These are phyloP conservation scores for Palythoa caribaeorum DNA, from an alignment of 92 coral and sea anemone species.

Conservation along the genomic window DNA sequence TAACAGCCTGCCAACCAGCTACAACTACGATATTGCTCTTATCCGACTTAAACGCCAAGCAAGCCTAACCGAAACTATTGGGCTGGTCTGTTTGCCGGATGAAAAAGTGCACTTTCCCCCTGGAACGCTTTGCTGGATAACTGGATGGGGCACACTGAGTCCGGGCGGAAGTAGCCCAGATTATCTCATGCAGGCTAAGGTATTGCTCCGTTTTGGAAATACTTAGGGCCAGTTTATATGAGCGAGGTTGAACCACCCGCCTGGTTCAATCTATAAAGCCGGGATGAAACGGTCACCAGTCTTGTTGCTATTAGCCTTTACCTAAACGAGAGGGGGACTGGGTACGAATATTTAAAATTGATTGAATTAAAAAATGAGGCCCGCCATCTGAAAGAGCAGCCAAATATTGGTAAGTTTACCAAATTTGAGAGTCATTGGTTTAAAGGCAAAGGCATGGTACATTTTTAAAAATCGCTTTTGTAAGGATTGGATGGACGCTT, in stretches of 20 bases:
- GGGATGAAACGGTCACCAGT: background rate
- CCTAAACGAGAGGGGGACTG: too few relatives aligned
- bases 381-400: too few relatives aligned
- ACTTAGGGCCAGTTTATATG: background rate
- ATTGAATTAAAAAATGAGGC: too few relatives aligned
- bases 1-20: conserved; percentile 60
- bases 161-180: conserved; percentile 77
- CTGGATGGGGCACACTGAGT: conserved; percentile 90
- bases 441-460: too few relatives aligned
- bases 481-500: too few relatives aligned
- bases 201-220: background rate
- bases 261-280: background rate
- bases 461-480: too few relatives aligned
- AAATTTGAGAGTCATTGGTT: too few relatives aligned
- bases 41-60: conserved; percentile 79
- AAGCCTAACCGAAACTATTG: conserved; percentile 33
- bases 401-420: too few relatives aligned
- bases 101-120: conserved; percentile 70
- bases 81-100: conserved; percentile 81
- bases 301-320: too few relatives aligned
- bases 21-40: conserved; percentile 89
- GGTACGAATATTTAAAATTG: too few relatives aligned
- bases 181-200: conserved; percentile 83
- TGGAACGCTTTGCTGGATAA: conserved; percentile 76
- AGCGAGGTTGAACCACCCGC: too few relatives aligned